Evolutionary conservation across 2,797 vertebrate genomes (phyloP).

Genomic region (Gymnocypris eckloni): DNA sequence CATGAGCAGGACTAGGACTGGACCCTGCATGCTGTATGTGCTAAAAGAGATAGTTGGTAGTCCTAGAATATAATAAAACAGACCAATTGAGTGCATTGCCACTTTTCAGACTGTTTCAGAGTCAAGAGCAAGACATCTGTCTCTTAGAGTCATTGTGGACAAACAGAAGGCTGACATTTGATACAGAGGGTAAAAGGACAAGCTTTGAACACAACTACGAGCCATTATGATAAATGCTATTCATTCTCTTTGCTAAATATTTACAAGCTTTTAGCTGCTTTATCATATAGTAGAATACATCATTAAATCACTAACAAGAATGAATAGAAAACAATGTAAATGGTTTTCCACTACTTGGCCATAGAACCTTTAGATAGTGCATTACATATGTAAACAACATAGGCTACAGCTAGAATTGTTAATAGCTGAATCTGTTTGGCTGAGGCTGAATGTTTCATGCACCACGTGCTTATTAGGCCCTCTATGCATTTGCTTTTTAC

Average conservation of each 20-base stretch:
- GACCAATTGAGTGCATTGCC: neutral
- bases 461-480: constrained; percentile 74
- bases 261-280: neutral
- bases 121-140: neutral
- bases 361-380: neutral
- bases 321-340: neutral
- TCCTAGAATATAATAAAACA: neutral
- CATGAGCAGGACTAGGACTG: neutral
- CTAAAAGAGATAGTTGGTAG: neutral
- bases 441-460: neutral
- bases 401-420: neutral
- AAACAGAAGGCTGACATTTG: neutral
- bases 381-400: neutral
- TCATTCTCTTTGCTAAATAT: neutral
- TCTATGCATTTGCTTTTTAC: constrained; percentile 77
- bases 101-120: neutral
- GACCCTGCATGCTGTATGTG: neutral
- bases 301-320: neutral
- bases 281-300: neutral
- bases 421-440: neutral
- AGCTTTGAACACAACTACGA: neutral
- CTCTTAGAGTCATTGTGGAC: neutral
- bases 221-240: neutral
- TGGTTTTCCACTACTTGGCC: neutral
- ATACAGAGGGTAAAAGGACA: neutral